Conservation (phyloP, 2,888 invertebrate species). For the Hartigia nigra region DNA sequence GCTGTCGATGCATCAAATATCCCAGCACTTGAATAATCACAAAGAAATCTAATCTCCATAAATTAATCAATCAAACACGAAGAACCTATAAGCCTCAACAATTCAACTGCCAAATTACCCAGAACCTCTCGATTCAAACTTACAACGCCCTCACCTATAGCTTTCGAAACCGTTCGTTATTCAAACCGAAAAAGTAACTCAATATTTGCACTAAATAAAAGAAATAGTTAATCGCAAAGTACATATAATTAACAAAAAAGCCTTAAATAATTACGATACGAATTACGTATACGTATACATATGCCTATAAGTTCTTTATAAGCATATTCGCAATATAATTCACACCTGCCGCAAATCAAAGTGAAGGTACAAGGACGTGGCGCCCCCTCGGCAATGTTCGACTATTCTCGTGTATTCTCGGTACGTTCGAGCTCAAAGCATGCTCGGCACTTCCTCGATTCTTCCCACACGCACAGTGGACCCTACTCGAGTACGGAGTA, state of each 20-base stretch:
- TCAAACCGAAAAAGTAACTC: background rate
- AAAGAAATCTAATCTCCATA: background rate
- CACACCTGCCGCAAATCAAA: background rate
- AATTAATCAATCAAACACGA: background rate
- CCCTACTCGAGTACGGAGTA: background rate
- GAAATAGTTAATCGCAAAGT: background rate
- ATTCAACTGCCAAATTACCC: background rate
- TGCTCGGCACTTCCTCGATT: background rate
- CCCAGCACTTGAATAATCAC: background rate
- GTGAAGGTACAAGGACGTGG: background rate
- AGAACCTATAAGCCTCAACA: background rate
- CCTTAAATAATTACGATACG: background rate
- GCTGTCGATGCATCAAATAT: background rate
- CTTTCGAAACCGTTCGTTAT: background rate
- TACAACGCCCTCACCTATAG: background rate
- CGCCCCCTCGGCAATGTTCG: background rate
- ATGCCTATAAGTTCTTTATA: background rate
- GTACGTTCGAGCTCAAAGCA: background rate
- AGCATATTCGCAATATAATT: background rate
- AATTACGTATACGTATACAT: background rate
- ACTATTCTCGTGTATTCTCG: background rate
- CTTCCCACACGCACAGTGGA: background rate
- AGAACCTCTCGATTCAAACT: background rate
- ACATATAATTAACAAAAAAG: background rate
- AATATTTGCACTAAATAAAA: background rate